Percentiles rank a stretch among this genome's conserved stretches.
phyloP scores from a whole-genome alignment of 2,888 invertebrate species.

The Rosalia funebris region DNA sequence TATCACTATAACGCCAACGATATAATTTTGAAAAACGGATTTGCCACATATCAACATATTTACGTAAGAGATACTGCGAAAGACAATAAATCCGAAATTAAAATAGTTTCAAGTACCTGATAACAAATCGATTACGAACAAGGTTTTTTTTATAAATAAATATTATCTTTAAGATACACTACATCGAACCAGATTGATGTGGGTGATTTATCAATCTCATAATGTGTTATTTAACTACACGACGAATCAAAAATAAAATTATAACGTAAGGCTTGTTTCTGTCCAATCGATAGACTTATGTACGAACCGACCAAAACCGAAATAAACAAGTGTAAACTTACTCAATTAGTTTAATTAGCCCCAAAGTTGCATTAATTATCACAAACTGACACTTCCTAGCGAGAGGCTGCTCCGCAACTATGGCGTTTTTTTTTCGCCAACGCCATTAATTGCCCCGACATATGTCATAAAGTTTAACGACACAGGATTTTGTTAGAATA shows the following conservation, averaged over 20 bases:
- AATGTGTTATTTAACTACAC: too few relatives aligned
- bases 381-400: not conserved
- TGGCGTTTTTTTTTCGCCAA: not conserved
- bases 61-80: too few relatives aligned
- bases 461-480: conserved; percentile 19
- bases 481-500: conserved; percentile 17
- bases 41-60: too few relatives aligned
- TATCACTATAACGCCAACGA: too few relatives aligned
- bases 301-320: not conserved
- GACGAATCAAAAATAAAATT: not conserved
- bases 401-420: not conserved
- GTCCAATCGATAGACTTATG: not conserved
- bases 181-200: not conserved
- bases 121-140: too few relatives aligned
- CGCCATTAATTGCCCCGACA: conserved; percentile 1
- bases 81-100: too few relatives aligned
- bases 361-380: too few relatives aligned
- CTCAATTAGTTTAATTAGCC: too few relatives aligned
- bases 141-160: conserved; percentile 1
- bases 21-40: too few relatives aligned
- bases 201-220: not conserved
- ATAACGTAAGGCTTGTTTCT: not conserved
- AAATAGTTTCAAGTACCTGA: too few relatives aligned
- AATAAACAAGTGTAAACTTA: not conserved
- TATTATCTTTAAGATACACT: conserved; percentile 1